Base-by-base conservation (phyloP, 2,797 vertebrate species). In the Platyrinchus mystaceus region DNA sequence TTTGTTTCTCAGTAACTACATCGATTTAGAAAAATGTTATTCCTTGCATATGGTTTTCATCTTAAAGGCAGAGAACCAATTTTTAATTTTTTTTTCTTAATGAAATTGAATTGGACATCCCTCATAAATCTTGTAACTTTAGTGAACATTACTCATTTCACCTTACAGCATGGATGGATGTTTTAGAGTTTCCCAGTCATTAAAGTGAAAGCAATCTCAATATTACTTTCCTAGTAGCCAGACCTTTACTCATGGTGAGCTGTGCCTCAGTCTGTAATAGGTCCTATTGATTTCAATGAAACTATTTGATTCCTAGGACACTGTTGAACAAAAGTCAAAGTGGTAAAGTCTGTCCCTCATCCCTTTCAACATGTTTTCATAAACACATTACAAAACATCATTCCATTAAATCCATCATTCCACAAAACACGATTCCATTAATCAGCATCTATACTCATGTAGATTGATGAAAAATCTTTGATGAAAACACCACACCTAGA, bases 61-160 rank as follows among this genome's bases (percentile, higher is more conserved):
- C 93, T 97, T 96, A 95, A 97, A 96, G 91, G 89, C 67, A 96
- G 64, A 93, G 90, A 96, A 97, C 10, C 14, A 59, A 88, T 84
- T 97, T 97, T 96, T 87, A 39, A 75, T 90, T 87, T 84, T 96
- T 95, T 96, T 96, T 92, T 86, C 73, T 46, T 97, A 97, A 96
- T 97, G 90, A 96, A 97, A 97, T 97, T 97, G 96, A 95, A 86
- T 85, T 96, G 89, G 97, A 97, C 97, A 66, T 95, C 87, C 53
- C 79, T 97, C 95, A 93, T 97, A 97, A 97, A 97, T 97, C 96
- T 97, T 97, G 91, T 96, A 96, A 97, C 93, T 97, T 96, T 96
- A 96, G 96, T 84, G 95, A 94, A 95, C 84, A 94, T 96, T 97
- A 94, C 77, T 97, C 81, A 96, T 79, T 97, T 97, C 92, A 94